phyloP scores from a whole-genome alignment of 2,888 invertebrate genomes.

The Theretra japonica region DNA sequence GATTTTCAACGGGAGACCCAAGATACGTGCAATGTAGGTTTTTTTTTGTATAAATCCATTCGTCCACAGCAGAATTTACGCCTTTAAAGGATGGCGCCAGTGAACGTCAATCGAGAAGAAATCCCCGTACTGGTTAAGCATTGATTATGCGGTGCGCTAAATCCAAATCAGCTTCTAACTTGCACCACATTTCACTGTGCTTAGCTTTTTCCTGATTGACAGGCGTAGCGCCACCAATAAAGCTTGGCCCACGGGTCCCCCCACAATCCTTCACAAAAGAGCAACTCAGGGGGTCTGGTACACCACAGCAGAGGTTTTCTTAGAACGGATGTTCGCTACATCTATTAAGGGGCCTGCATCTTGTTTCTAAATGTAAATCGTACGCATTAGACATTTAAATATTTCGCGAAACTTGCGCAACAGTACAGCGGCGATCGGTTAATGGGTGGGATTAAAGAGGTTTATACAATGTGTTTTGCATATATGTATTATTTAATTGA shows the following conservation, averaged over 20 bases:
- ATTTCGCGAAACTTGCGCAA: slow-evolving; percentile 76
- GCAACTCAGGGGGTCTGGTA: slow-evolving; percentile 34
- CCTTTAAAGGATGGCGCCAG: too few species aligned
- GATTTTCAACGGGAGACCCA: too few species aligned
- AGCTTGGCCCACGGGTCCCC: slow-evolving; percentile 48
- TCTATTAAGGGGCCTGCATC: slow-evolving; percentile 71
- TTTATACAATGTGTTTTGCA: slow-evolving; percentile 37
- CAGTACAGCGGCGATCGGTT: slow-evolving; percentile 49
- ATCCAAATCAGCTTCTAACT: slow-evolving; percentile 40
- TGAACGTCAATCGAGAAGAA: too few species aligned
- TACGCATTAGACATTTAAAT: slow-evolving; percentile 74
- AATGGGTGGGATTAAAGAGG: slow-evolving; percentile 58
- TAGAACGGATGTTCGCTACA: slow-evolving; percentile 59
- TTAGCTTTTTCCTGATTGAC: slow-evolving; percentile 73
- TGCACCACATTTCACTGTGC: slow-evolving; percentile 53
- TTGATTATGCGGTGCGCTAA: too few species aligned
- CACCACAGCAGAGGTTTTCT: slow-evolving; percentile 45
- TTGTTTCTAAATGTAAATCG: slow-evolving; percentile 70
- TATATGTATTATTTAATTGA: slow-evolving; percentile 45
- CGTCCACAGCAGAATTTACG: too few species aligned
- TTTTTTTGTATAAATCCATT: too few species aligned
- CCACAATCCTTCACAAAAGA: slow-evolving; percentile 31
- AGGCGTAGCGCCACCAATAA: slow-evolving; percentile 66
- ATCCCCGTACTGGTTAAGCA: too few species aligned
- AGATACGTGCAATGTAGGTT: too few species aligned